Conservation (phyloP, 2,888 invertebrate species). For the Acleris holmiana region DNA sequence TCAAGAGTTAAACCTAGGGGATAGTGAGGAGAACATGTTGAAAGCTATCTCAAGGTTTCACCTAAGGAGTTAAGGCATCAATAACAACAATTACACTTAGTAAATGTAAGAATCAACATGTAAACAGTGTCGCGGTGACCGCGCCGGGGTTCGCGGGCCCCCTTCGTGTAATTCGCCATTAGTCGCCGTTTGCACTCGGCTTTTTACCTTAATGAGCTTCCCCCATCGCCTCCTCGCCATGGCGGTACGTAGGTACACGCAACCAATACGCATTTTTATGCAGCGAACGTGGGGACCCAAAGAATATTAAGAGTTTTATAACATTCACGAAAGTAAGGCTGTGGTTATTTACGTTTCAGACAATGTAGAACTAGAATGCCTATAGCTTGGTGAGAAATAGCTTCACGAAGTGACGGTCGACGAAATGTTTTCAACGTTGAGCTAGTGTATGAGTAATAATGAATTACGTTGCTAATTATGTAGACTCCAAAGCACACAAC, state of each 20-base stretch:
- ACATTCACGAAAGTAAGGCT: slow-evolving; percentile 32
- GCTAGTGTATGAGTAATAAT: no score
- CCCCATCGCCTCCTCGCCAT: slow-evolving; percentile 60
- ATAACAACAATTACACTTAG: slow-evolving; percentile 10
- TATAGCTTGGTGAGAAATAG: background rate
- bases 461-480: no score
- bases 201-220: slow-evolving; percentile 84
- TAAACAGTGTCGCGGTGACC: slow-evolving; percentile 37
- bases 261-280: slow-evolving; percentile 78
- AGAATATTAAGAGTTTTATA: slow-evolving; percentile 43
- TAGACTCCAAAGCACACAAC: no score
- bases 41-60: no score
- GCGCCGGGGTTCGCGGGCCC: slow-evolving; percentile 57
- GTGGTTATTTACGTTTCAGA: slow-evolving; percentile 14
- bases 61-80: background rate
- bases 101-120: slow-evolving; percentile 37
- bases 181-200: slow-evolving; percentile 82
- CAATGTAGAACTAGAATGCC: background rate
- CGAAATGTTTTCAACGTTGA: no score
- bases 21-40: no score
- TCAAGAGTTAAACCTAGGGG: no score
- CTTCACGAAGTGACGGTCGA: no score
- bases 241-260: slow-evolving; percentile 70
- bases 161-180: slow-evolving; percentile 84
- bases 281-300: slow-evolving; percentile 57